A percentile compares a stretch with the other conserved stretches of the same genome.
These are phyloP conservation scores for Tolmerus cingulatus DNA, from an alignment of 2,888 invertebrate genomes.

Conservation along the genomic window DNA sequence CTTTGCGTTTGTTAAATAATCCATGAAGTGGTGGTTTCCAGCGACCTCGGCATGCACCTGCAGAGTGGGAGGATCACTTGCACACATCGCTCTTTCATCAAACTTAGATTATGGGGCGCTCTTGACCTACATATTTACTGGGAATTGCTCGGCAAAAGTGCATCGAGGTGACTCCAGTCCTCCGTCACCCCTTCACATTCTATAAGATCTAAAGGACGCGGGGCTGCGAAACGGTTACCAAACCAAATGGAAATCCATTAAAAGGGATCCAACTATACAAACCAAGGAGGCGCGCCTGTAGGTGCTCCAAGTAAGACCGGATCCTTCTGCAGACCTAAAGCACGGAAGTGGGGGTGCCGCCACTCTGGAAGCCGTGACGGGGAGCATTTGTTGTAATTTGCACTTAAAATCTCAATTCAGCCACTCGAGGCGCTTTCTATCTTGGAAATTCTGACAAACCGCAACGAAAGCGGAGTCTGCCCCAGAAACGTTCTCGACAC, in stretches of 20 bases:
- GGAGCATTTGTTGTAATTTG: constrained; percentile 9
- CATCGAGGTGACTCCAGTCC: neutral
- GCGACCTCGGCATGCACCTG: neutral
- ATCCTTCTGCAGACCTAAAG: neutral
- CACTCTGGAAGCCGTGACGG: neutral
- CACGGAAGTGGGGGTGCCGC: neutral
- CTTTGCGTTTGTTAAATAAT: neutral
- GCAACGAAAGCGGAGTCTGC: neutral
- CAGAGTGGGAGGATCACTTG: neutral
- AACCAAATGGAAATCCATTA: neutral
- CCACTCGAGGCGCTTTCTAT: neutral
- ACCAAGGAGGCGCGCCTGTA: neutral
- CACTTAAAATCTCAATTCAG: constrained; percentile 5
- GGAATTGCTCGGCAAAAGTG: neutral
- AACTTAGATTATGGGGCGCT: neutral
- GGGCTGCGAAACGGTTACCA: neutral
- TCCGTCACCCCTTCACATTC: neutral
- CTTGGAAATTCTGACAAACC: neutral
- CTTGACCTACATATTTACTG: constrained; percentile 1
- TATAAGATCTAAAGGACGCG: neutral
- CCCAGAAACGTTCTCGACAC: neutral
- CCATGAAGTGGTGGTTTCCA: neutral
- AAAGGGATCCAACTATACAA: neutral
- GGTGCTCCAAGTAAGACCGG: neutral
- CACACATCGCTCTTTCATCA: neutral